Percentiles rank a stretch among this genome's conserved stretches.
Conservation (phyloP, 2,797 vertebrate genomes). For the Xenops minutus region DNA sequence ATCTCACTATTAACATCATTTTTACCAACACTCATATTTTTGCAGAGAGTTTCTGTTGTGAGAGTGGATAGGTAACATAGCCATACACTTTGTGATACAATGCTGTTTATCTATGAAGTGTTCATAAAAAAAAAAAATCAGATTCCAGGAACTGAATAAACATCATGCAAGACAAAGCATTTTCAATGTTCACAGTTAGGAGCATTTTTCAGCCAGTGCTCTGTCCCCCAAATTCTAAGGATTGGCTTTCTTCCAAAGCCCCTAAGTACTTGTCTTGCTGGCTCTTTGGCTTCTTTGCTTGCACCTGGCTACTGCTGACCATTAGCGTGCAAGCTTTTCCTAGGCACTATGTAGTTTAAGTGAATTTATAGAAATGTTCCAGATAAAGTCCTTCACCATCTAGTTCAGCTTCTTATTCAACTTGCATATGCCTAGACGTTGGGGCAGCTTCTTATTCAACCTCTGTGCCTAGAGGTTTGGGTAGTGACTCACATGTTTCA, state of each 20-base stretch:
- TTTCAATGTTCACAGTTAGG: neutral
- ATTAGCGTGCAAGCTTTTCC: neutral
- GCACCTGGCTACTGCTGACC: neutral
- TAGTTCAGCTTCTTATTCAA: neutral
- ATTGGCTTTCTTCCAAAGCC: neutral
- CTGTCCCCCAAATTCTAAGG: neutral
- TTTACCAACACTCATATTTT: neutral
- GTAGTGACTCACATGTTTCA: neutral
- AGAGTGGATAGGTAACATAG: neutral
- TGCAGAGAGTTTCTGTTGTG: neutral
- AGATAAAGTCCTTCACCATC: neutral
- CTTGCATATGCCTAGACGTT: neutral
- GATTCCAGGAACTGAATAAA: neutral
- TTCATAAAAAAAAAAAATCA: neutral
- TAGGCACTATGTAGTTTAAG: neutral
- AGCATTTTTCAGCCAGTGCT: neutral
- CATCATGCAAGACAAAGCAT: neutral
- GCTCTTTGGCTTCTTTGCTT: neutral
- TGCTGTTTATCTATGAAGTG: neutral
- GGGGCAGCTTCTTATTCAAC: neutral
- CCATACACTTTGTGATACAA: neutral
- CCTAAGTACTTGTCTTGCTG: neutral
- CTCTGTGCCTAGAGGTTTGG: neutral
- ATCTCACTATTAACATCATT: neutral
- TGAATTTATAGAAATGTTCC: neutral